A percentile compares a stretch with the other conserved stretches of the same genome.
Evolutionary conservation across 2,888 invertebrate species (phyloP).

Genomic region (Drosophila imparisetae): DNA sequence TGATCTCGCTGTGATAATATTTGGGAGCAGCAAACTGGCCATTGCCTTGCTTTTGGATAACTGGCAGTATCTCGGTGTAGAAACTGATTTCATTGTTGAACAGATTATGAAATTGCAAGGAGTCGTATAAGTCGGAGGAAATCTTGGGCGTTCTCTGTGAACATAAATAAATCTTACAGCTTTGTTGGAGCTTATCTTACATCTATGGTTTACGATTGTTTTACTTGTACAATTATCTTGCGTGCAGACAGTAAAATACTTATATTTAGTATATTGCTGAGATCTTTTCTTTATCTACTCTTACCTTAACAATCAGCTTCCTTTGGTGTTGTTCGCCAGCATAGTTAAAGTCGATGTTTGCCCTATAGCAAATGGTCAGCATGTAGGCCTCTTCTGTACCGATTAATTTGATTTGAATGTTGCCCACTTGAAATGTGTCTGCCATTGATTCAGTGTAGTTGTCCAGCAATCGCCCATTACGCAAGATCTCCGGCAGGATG

Average conservation of each 20-base stretch:
- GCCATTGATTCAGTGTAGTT: conserved; percentile 25
- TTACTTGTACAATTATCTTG: background rate
- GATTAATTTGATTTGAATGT: conserved; percentile 63
- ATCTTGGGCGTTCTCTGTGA: conserved; percentile 81
- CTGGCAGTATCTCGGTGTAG: conserved; percentile 79
- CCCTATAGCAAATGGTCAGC: conserved; percentile 80
- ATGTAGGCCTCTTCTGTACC: conserved; percentile 78
- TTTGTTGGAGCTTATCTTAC: background rate
- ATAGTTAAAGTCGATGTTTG: conserved; percentile 62
- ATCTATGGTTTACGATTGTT: background rate
- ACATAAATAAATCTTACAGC: background rate
- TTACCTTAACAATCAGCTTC: conserved; percentile 80
- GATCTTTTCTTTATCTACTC: background rate
- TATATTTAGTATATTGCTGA: conserved; percentile 1
- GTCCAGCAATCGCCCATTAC: conserved; percentile 53
- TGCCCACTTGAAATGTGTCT: conserved; percentile 52
- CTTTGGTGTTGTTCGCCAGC: conserved; percentile 40
- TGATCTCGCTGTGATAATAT: conserved; percentile 77
- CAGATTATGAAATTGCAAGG: conserved; percentile 72
- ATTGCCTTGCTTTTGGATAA: conserved; percentile 57
- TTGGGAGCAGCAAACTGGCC: conserved; percentile 67
- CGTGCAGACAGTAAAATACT: background rate
- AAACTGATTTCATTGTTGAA: conserved; percentile 82
- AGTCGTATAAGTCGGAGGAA: conserved; percentile 67
- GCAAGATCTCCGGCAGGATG: conserved; percentile 64